Evolutionary conservation across 2,888 invertebrate species (phyloP), one percentile per base, ranked within the genome.

Genomic region (Ischnus inquisitorius): DNA sequence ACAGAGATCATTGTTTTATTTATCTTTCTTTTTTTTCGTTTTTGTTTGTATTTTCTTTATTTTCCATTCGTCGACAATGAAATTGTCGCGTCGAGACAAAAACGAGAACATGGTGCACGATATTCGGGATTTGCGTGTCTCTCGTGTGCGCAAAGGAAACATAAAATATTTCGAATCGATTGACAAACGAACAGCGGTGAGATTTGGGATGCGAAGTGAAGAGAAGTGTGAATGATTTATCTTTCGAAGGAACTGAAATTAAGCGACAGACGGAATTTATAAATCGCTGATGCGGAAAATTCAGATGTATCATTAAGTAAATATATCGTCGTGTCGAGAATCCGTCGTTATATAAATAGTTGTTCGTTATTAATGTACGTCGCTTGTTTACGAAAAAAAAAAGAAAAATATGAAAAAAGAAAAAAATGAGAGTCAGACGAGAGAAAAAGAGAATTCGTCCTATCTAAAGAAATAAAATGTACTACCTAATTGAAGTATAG

Each of bases 381-480:
- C 87, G 87, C 74, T 86, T 80, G 69, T 88, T 87, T 87, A 90
- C 90, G 91, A 93, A 93, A 91, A 88, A 90, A 92, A 89, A 90
- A 88, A 86, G 41, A 67, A 64, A 64, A 5, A 34, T 4, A 19
- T 14, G 8, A 54, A 48, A 57, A 68, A 46, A 12, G 14, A 22
- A 8, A 43, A 22, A 43, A 28, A 57, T 22, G 22, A 54, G 71
- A 41, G 39, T 71, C 12, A 41, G 51, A 41, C 16, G 14, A 54
- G 22, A 69, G 10, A 62, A 19, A 28, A 39, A 34, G 25, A 65
- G 19, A 92, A 92, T 92, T 92, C 90, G 89, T 90, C 89, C 92
- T 92, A 92, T 91, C 91, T 93, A 92, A 87, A 90, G 90, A 93
- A 93, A 92, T 92, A 90, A 93, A 92, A 91, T 93, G 92, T 92